These are phyloP conservation scores for Sphinx pinastri DNA, from an alignment of 2,888 invertebrate species.

Conservation along the genomic window DNA sequence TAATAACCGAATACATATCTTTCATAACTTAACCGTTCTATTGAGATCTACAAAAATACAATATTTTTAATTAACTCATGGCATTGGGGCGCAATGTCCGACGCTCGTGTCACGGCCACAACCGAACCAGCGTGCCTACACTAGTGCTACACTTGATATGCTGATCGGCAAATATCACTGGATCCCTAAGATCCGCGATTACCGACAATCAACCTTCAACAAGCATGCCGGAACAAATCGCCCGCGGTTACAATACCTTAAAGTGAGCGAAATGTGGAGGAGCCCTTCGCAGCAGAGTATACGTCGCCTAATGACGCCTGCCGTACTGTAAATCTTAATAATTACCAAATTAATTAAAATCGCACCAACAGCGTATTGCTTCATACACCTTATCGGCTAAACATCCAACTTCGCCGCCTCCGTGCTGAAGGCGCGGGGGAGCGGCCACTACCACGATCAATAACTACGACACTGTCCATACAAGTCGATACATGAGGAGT, in stretches of 20 bases:
- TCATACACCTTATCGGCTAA: conserved; percentile 1
- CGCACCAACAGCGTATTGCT: conserved; percentile 24
- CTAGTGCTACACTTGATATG: neutral
- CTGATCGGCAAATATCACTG: neutral
- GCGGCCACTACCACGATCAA: conserved; percentile 7
- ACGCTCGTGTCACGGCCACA: conserved; percentile 6
- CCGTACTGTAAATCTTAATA: conserved; percentile 9
- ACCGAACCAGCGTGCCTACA: neutral
- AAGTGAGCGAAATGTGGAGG: neutral
- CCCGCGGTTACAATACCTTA: neutral
- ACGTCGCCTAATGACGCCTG: neutral
- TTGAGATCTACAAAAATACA: conserved; percentile 73
- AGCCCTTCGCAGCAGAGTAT: neutral
- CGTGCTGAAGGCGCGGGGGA: neutral
- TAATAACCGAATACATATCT: conserved; percentile 46
- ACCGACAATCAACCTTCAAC: neutral
- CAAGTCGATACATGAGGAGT: neutral
- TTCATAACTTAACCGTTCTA: conserved; percentile 67
- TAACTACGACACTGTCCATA: conserved; percentile 19
- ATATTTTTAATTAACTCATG: conserved; percentile 32
- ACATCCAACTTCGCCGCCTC: neutral
- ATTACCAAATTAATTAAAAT: conserved; percentile 15
- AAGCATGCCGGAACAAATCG: neutral
- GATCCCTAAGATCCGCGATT: neutral
- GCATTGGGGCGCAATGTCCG: conserved; percentile 1